Conservation (phyloP, 2,888 invertebrate species). For the Hypomecis punctinalis region DNA sequence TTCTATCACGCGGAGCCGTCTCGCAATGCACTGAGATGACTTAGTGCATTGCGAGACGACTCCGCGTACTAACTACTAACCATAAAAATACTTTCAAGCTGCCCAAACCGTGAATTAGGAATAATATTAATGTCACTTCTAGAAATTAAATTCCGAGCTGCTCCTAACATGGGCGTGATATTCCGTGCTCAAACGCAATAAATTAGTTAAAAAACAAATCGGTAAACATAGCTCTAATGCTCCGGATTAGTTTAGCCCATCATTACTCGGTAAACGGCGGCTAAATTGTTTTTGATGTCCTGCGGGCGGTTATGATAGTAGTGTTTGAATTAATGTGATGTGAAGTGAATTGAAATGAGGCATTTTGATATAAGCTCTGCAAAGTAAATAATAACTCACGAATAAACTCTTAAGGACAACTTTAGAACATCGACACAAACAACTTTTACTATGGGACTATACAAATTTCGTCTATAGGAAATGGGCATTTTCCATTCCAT, state of each 20-base stretch:
- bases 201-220: constrained; percentile 84
- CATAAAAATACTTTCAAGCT: constrained; percentile 10
- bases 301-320: constrained; percentile 43
- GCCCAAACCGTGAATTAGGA: too few species aligned
- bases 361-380: not conserved
- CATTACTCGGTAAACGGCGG: constrained; percentile 65
- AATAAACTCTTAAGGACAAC: too few species aligned
- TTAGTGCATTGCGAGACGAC: too few species aligned
- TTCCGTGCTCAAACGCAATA: constrained; percentile 75
- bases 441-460: too few species aligned
- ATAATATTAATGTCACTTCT: constrained; percentile 34
- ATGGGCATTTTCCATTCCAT: too few species aligned
- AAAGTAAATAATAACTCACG: too few species aligned
- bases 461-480: too few species aligned
- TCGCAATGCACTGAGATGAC: too few species aligned
- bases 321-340: constrained; percentile 4
- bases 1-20: too few species aligned
- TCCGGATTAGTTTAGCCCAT: constrained; percentile 57
- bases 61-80: too few species aligned
- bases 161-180: constrained; percentile 62
- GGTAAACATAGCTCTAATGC: constrained; percentile 71
- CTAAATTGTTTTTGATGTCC: constrained; percentile 61
- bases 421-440: too few species aligned
- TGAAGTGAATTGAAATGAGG: constrained; percentile 9
- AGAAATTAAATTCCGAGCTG: constrained; percentile 29